phyloP scores from a whole-genome alignment of 30 jellyfish, hydroid and myxozoan species.

The Cassiopea andromeda region DNA sequence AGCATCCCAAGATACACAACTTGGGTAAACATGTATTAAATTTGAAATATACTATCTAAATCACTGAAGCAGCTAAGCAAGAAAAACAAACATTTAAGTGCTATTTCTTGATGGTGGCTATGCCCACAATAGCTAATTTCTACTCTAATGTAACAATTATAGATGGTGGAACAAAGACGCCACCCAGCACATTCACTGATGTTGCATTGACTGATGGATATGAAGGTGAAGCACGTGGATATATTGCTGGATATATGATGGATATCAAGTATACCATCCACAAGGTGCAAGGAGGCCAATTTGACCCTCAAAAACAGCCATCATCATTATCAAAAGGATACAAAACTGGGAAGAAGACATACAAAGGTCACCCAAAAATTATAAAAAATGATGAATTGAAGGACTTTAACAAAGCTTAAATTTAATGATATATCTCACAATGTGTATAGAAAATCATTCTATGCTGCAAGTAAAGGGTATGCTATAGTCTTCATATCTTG shows the following conservation, averaged over 20 bases:
- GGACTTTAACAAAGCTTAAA: neutral
- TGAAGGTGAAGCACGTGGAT: conserved; percentile 35
- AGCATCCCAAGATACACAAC: too few relatives aligned
- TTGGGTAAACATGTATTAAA: too few relatives aligned
- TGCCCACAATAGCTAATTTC: too few relatives aligned
- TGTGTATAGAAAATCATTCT: neutral
- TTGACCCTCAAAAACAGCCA: neutral
- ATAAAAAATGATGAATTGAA: neutral
- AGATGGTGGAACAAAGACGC: conserved; percentile 25
- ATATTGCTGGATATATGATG: conserved; percentile 4
- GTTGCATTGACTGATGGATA: conserved; percentile 2
- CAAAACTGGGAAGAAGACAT: neutral
- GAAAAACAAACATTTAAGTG: too few relatives aligned
- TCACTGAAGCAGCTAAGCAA: too few relatives aligned
- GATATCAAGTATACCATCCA: conserved; percentile 18
- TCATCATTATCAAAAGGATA: neutral
- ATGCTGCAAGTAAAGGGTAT: neutral
- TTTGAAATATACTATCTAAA: too few relatives aligned
- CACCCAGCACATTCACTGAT: conserved; percentile 13
- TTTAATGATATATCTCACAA: too few relatives aligned
- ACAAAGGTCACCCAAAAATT: conserved; percentile 10
- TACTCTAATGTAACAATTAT: neutral
- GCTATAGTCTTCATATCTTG: neutral
- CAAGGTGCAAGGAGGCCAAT: neutral
- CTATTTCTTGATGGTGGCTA: too few relatives aligned